Conservation (phyloP, 2,888 invertebrate genomes). For the Hanleya hanleyi region DNA sequence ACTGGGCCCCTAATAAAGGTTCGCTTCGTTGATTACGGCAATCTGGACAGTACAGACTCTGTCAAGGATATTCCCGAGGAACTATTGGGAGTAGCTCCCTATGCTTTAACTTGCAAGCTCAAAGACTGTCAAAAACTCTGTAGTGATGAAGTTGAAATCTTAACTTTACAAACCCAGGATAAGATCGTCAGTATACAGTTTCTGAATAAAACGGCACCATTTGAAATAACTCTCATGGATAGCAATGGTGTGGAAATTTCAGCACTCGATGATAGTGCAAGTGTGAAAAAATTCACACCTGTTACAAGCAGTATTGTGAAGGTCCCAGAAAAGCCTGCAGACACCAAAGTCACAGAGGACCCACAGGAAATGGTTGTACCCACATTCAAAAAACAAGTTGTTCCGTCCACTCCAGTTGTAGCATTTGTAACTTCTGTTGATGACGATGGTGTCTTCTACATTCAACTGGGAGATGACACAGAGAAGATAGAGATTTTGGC, state of each 20-base stretch:
- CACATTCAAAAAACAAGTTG: too few species aligned
- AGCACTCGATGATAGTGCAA: too few species aligned
- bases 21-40: slow-evolving; percentile 69
- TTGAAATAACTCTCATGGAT: not conserved
- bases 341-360: too few species aligned
- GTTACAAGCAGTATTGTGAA: too few species aligned
- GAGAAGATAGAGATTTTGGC: slow-evolving; percentile 30
- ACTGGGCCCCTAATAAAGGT: slow-evolving; percentile 42
- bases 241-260: not conserved
- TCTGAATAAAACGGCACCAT: not conserved
- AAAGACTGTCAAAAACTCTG: not conserved
- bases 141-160: not conserved
- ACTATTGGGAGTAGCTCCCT: slow-evolving; percentile 46
- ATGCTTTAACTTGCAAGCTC: slow-evolving; percentile 57
- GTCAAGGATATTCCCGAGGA: slow-evolving; percentile 51
- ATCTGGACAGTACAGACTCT: slow-evolving; percentile 53
- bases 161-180: slow-evolving; percentile 17
- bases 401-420: too few species aligned
- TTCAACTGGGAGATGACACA: slow-evolving; percentile 44
- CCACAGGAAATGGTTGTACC: too few species aligned
- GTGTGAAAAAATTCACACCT: too few species aligned
- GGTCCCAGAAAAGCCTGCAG: too few species aligned
- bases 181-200: slow-evolving; percentile 13
- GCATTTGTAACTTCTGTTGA: slow-evolving; percentile 44
- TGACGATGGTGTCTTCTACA: slow-evolving; percentile 50